phyloP scores from a whole-genome alignment of 2,888 invertebrate species.

The Spisula solida region DNA sequence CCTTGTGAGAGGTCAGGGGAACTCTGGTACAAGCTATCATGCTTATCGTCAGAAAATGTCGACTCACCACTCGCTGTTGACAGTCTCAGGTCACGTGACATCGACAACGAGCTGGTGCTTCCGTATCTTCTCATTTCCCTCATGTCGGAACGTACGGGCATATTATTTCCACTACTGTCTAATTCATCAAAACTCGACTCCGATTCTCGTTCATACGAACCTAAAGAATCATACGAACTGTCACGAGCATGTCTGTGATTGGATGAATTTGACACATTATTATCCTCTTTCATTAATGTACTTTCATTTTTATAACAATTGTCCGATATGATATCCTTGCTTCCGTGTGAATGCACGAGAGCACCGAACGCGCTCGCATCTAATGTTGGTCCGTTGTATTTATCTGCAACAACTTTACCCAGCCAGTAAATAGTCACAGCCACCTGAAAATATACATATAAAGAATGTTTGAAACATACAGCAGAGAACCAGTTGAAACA shows the following conservation, averaged over 20 bases:
- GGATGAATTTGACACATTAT: constrained; percentile 20
- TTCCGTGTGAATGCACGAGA: constrained; percentile 80
- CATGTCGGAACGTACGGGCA: constrained; percentile 76
- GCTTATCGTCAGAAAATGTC: constrained; percentile 65
- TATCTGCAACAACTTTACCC: constrained; percentile 77
- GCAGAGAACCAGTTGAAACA: background rate
- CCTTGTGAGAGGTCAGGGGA: constrained; percentile 77
- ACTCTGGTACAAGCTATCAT: constrained; percentile 78
- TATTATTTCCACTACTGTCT: constrained; percentile 73
- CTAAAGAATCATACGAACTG: constrained; percentile 83
- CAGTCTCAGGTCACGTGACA: constrained; percentile 61
- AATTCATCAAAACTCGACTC: constrained; percentile 80
- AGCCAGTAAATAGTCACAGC: constrained; percentile 86
- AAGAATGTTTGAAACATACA: background rate
- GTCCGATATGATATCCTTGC: constrained; percentile 77
- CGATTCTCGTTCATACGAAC: constrained; percentile 81
- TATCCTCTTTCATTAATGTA: constrained; percentile 50
- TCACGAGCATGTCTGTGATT: constrained; percentile 75
- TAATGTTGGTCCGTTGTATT: constrained; percentile 84
- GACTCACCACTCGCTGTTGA: constrained; percentile 63
- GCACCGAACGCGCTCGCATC: constrained; percentile 86
- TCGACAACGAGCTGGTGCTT: constrained; percentile 74
- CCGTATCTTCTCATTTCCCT: constrained; percentile 77
- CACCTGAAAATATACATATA: constrained; percentile 80
- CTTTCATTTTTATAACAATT: constrained; percentile 72